phyloP scores from a whole-genome alignment of 2,797 vertebrate species.

The Sciurus vulgaris region DNA sequence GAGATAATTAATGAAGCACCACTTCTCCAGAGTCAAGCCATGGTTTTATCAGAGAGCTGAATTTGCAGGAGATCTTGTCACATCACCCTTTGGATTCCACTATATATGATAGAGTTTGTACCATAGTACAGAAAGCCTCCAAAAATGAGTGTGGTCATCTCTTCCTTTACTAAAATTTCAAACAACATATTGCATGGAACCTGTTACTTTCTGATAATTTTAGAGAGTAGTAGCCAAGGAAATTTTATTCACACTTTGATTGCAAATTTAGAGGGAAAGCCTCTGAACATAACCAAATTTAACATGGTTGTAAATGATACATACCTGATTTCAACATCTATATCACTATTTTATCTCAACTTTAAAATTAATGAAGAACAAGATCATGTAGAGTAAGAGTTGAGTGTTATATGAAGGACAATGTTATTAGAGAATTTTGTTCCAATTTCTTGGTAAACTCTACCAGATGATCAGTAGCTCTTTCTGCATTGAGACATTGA shows the following conservation, averaged over 20 bases:
- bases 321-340: neutral
- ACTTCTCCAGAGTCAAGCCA: neutral
- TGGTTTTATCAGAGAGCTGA: neutral
- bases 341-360: no score
- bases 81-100: neutral
- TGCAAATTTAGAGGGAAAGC: neutral
- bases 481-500: no score
- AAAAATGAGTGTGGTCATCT: neutral
- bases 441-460: no score
- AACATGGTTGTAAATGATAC: neutral
- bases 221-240: neutral
- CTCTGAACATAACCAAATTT: neutral
- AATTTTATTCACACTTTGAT: neutral
- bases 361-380: no score
- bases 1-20: no score
- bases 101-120: neutral
- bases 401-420: no score
- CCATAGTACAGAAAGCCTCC: neutral
- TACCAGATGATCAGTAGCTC: no score
- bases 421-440: no score
- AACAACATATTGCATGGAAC: neutral
- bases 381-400: no score
- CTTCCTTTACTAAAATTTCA: neutral
- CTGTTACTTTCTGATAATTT: neutral
- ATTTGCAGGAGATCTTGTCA: neutral